A percentile compares a stretch with the other conserved stretches of the same genome.
phyloP scores from a whole-genome alignment of 2,797 vertebrate genomes.

The Myotis daubentonii region DNA sequence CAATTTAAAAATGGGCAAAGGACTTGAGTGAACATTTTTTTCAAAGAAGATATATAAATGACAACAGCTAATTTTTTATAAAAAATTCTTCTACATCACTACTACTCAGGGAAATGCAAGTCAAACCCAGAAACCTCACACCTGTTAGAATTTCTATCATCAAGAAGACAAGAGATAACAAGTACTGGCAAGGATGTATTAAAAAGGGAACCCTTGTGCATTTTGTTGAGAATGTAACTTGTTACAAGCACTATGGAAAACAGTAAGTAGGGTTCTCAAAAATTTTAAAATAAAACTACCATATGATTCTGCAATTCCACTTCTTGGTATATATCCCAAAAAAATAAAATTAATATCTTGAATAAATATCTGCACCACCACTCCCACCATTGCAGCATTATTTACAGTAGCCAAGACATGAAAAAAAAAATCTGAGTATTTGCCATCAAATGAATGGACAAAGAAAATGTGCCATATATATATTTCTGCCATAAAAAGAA shows the following conservation, averaged over 20 bases:
- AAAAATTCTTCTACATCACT: not conserved
- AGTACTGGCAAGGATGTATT: not conserved
- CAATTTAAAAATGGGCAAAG: not conserved
- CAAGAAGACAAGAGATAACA: not conserved
- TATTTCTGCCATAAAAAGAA: not conserved
- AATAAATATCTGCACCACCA: not conserved
- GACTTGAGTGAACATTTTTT: not conserved
- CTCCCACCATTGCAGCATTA: not conserved
- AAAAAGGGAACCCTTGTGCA: not conserved
- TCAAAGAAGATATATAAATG: not conserved
- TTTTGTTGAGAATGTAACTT: not conserved
- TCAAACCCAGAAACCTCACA: not conserved
- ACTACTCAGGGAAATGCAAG: not conserved
- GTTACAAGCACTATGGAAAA: not conserved
- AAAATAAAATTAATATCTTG: not conserved
- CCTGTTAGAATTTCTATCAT: not conserved
- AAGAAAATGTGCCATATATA: not conserved
- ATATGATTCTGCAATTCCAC: too few relatives aligned
- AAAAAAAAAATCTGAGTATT: too few relatives aligned
- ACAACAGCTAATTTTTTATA: not conserved
- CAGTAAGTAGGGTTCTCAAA: not conserved
- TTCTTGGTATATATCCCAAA: not conserved
- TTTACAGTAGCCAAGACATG: too few relatives aligned
- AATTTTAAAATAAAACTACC: not conserved
- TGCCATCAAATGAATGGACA: too few relatives aligned